phyloP scores from a whole-genome alignment of 2,888 invertebrate species.

The Tachystola acroxantha region DNA sequence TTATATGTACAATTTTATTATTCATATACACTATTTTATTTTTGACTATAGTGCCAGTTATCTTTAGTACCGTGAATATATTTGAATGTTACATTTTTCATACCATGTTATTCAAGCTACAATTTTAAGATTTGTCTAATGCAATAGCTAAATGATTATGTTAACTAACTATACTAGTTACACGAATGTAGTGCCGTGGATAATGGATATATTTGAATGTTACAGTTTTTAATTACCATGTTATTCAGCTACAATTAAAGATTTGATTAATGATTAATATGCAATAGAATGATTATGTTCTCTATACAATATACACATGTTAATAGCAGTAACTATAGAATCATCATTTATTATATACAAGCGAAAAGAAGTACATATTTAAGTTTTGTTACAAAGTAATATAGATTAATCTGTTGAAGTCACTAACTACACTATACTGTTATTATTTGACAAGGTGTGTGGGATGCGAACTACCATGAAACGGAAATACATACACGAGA shows the following conservation, averaged over 20 bases:
- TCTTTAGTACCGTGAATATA: slow-evolving; percentile 38
- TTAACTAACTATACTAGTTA: no score
- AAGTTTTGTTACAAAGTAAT: slow-evolving; percentile 64
- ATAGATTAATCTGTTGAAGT: slow-evolving; percentile 66
- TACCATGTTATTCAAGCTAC: slow-evolving; percentile 50
- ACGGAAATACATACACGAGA: slow-evolving; percentile 35
- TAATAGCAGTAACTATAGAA: slow-evolving; percentile 55
- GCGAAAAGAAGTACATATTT: slow-evolving; percentile 52
- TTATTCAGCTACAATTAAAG: no score
- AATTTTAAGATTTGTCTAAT: slow-evolving; percentile 44
- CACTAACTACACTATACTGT: slow-evolving; percentile 50
- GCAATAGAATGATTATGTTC: no score
- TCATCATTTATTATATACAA: slow-evolving; percentile 46
- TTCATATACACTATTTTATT: slow-evolving; percentile 72
- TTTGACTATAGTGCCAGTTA: slow-evolving; percentile 50
- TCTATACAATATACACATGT: slow-evolving; percentile 64
- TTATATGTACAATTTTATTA: slow-evolving; percentile 41
- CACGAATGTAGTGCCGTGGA: no score
- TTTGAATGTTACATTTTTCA: slow-evolving; percentile 68
- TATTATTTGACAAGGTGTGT: slow-evolving; percentile 51
- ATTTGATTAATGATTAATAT: no score
- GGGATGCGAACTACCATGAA: slow-evolving; percentile 47
- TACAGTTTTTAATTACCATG: no score
- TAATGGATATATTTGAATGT: no score
- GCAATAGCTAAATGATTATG: slow-evolving; percentile 55